A percentile compares a stretch with the other conserved stretches of the same genome.
phyloP scores from a whole-genome alignment of 2,888 invertebrate genomes.

The Tubiluchus corallicola region DNA sequence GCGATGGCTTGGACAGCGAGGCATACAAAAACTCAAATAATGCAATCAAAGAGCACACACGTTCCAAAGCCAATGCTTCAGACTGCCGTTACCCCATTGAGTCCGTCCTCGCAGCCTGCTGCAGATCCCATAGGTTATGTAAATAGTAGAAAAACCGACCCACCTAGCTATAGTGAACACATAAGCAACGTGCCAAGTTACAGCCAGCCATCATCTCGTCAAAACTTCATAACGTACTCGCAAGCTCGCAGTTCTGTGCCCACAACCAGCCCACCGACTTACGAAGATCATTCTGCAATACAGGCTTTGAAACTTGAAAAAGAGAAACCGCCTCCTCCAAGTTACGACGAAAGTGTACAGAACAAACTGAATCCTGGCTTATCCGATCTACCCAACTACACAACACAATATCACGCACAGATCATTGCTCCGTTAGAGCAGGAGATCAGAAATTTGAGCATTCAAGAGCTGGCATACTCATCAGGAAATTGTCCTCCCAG shows the following conservation, averaged over 20 bases:
- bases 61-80: slow-evolving; percentile 80
- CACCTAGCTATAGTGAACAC: slow-evolving; percentile 15
- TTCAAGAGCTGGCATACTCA: slow-evolving; percentile 5
- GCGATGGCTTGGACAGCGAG: slow-evolving; percentile 64
- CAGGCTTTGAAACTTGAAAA: no score
- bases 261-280: slow-evolving; percentile 27
- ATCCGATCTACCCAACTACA: slow-evolving; percentile 8
- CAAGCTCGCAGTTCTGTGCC: slow-evolving; percentile 32
- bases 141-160: slow-evolving; percentile 27
- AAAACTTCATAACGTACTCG: slow-evolving; percentile 13
- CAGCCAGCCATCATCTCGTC: slow-evolving; percentile 36
- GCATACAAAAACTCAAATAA: slow-evolving; percentile 76
- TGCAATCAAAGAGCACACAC: slow-evolving; percentile 88
- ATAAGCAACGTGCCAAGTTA: slow-evolving; percentile 16
- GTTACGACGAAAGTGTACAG: background rate
- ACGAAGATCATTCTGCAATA: no score
- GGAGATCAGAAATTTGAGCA: background rate
- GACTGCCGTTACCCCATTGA: slow-evolving; percentile 68
- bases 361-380: background rate
- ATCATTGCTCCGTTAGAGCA: slow-evolving; percentile 13
- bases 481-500: background rate
- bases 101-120: slow-evolving; percentile 31
- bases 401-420: slow-evolving; percentile 16
- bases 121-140: slow-evolving; percentile 75
- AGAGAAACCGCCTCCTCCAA: no score